Evolutionary conservation across 2,888 invertebrate species (phyloP), one percentile per base, ranked within the genome.

Genomic region (Glyphotaelius pellucidus): DNA sequence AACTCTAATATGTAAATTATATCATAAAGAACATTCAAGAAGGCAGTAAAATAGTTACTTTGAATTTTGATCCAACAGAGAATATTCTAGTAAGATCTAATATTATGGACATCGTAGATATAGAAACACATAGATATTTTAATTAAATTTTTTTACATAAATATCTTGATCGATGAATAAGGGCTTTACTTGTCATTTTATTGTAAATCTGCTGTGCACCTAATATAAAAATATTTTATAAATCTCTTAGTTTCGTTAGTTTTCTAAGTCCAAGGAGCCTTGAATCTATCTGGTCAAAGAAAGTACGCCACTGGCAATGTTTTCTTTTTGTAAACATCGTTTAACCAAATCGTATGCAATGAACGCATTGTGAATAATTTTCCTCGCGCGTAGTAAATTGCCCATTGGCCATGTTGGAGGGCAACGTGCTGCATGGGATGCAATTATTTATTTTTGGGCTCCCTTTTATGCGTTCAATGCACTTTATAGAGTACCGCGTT

Each of bases 301-400:
- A 67, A n/a, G 25, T 67, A 25, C 67, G 25, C 25, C 67, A 25
- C 67, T 67, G 67, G 67, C 67, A n/a, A 25, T 25, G 19, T 67
- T 42, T 42, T 42, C n/a, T 67, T 67, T 67, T 19, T 19, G 67
- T 67, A 25, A 67, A 35, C 9, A 32, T 38, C 85, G 86, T 86
- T 86, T 86, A 86, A 30, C 42, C 30, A 86, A 86, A 86, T 86
- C 30, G 42, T 42, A 86, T 86, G 38, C 86, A 86, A 12, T 42
- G 25, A 67, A 67, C n/a, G 86, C 42, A 25, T 32, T 86, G 86
- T 86, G 86, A 86, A 86, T 35, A 42, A 86, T 86, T 42, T 42
- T 86, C 30, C n/a, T 25, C 35, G 47, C 47, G 83, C 42, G 38
- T 12, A 86, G 42, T 86, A 86, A 86, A 42, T 35, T 30, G 86